Evolutionary conservation across 23 tunicate species (phyloP).

Genomic region (Corella eumyota): DNA sequence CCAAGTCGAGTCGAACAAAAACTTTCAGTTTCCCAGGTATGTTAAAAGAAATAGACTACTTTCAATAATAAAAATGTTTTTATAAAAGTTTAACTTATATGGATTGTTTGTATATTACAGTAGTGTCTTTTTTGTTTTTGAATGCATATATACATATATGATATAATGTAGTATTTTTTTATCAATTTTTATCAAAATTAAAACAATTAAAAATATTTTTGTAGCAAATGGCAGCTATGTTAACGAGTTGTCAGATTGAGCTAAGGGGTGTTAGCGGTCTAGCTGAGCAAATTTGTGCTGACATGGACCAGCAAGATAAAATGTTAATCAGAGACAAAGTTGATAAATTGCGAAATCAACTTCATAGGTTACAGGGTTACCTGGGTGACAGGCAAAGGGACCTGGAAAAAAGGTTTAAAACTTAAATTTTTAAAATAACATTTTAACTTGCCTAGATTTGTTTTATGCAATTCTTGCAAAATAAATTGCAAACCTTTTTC

Average conservation of each 20-base stretch:
- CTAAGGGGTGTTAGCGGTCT: conserved; percentile 51
- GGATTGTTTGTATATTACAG: neutral
- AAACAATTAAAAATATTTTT: neutral
- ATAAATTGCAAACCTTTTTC: neutral
- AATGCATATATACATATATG: too few species aligned
- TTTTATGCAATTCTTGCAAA: neutral
- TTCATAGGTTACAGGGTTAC: conserved; percentile 43
- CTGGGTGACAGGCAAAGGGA: conserved; percentile 65
- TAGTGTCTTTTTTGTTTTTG: too few species aligned
- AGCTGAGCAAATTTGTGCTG: conserved; percentile 73
- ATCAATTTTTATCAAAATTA: too few species aligned
- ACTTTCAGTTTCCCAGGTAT: conserved; percentile 45
- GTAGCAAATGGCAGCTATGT: conserved; percentile 78
- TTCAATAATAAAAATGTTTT: neutral
- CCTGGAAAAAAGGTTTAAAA: conserved; percentile 58
- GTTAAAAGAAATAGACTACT: neutral
- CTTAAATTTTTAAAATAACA: neutral
- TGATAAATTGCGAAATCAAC: conserved; percentile 39
- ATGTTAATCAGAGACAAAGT: conserved; percentile 57
- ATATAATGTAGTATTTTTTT: too few species aligned
- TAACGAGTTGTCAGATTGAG: conserved; percentile 55
- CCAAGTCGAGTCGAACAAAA: conserved; percentile 61
- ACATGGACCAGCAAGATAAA: conserved; percentile 65
- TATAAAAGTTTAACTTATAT: neutral
- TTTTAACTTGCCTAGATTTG: neutral